Evolutionary conservation across 2,113 vertebrate species (phyloP), one percentile per base, ranked within the genome.

Genomic region (Motacilla tschutschensis): DNA sequence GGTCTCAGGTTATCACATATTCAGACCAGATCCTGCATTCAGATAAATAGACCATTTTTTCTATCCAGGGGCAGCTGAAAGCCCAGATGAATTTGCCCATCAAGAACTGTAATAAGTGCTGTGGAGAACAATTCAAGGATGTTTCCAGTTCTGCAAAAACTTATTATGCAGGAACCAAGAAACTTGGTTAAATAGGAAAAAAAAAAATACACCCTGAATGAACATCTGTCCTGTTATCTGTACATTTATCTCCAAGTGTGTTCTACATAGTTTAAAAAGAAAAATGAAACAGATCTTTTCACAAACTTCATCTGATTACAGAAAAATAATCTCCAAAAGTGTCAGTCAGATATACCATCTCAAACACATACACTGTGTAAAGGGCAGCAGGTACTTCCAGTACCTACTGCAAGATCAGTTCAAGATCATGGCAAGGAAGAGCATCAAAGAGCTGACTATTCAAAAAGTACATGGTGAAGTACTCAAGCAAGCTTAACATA

Each of bases 1-100:
- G 48, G n/a, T 80, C 76, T 91, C 86, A 57, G 55, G 60, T 92
- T 85, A 65, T 91, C 84, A 77, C 29, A 28, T 19, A 38, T 24
- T 59, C 4, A 71, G 60, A 91, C 16, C 13, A 64, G 74, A 85
- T 29, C 29, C 18, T 87, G 53, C 84, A 35, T 74, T 86, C 47
- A 72, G 55, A 83, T 28, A 91, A 88, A 77, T 25, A 87, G 67
- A 88, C 82, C 28, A 5, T 48, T 29, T 64, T 88, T 20, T 17
- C 22, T 74, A 74, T 67, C 48, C 24, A 58, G 29, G 29, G 25
- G 29, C 59, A 89, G 47, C 44, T 77, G 13, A 29, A 88, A 91
- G 35, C 55, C 57, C 81, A 78, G 38, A 85, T 41, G 14, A 88
- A 85, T 12, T 74, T 3, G 2, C 59, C 87, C 60, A 83, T 87